These are phyloP conservation scores for Machimus rusticus DNA, from an alignment of 2,888 invertebrate species.

Conservation along the genomic window DNA sequence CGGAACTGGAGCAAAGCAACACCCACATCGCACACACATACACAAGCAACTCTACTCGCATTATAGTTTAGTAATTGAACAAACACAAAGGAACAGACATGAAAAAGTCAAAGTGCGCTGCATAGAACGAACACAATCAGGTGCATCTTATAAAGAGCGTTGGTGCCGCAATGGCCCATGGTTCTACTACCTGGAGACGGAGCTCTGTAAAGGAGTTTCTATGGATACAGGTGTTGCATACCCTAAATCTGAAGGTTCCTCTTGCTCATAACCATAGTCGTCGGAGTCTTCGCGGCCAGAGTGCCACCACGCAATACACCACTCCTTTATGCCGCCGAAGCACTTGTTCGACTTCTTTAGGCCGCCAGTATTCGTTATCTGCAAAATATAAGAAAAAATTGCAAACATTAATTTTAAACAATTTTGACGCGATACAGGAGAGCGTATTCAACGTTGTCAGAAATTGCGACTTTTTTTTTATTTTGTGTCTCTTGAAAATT, in stretches of 20 bases:
- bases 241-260: constrained; percentile 79
- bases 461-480: not conserved
- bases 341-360: constrained; percentile 59
- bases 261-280: constrained; percentile 71
- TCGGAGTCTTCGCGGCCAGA: constrained; percentile 84
- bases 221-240: constrained; percentile 83
- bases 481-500: not conserved
- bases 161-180: constrained; percentile 46
- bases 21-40: not conserved
- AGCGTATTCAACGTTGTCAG: not conserved
- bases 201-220: constrained; percentile 86
- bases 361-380: constrained; percentile 61
- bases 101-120: constrained; percentile 24
- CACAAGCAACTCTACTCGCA: not conserved
- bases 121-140: constrained; percentile 31
- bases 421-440: not conserved
- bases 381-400: constrained; percentile 11
- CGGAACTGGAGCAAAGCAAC: not conserved
- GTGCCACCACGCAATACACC: constrained; percentile 93
- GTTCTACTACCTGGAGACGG: constrained; percentile 74
- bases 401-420: not conserved
- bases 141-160: constrained; percentile 39
- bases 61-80: not conserved
- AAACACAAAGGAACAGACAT: constrained; percentile 17
- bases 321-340: constrained; percentile 68